Conservation (phyloP, 1,140 invertebrate genomes). For the Caenorhabditis elegans region WBcel235 BX284602.5:12619001-12619500, state of each 20-base stretch:
- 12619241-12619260: neutral
- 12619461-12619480: too few species aligned
- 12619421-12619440: too few species aligned
- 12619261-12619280: neutral
- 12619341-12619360: neutral
- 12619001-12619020: too few species aligned
- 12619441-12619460: too few species aligned
- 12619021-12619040: too few species aligned
- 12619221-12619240: slow-evolving; percentile 2
- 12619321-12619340: neutral
- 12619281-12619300: neutral
- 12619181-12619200: neutral
- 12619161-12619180: neutral
- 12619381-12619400: neutral
- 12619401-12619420: neutral
- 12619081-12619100: too few species aligned
- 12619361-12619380: neutral
- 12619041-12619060: too few species aligned
- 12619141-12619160: too few species aligned
- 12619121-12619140: too few species aligned
- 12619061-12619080: too few species aligned
- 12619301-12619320: neutral
- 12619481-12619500: too few species aligned
- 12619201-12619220: neutral
- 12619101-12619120: neutral